These are phyloP conservation scores for Pseudochirops corinnae DNA, from an alignment of 2,797 vertebrate genomes.

Conservation along the genomic window DNA sequence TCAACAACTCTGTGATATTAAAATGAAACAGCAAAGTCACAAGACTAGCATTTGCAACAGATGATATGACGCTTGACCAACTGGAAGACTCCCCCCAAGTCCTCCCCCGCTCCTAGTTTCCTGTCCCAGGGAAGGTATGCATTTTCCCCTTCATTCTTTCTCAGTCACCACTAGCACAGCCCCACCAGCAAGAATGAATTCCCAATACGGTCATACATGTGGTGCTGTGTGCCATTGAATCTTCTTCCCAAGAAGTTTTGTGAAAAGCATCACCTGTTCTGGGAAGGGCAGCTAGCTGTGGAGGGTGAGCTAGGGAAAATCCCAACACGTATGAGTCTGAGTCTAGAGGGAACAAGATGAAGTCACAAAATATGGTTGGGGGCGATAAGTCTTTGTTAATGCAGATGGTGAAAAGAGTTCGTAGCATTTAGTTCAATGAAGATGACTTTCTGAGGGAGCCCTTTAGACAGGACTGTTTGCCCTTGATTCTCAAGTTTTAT, in stretches of 20 bases:
- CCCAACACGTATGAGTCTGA: not conserved
- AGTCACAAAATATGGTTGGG: not conserved
- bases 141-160: not conserved
- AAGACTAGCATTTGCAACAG: conserved; percentile 16
- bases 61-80: not conserved
- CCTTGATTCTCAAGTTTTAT: conserved; percentile 45
- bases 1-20: conserved; percentile 78
- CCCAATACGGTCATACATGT: not conserved
- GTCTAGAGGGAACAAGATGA: not conserved
- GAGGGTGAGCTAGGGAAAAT: not conserved
- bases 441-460: conserved; percentile 66
- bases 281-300: not conserved
- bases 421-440: conserved; percentile 19
- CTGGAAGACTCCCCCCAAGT: not conserved
- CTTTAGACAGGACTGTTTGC: conserved; percentile 46
- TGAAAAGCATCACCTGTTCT: not conserved
- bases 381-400: conserved; percentile 30
- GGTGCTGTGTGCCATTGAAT: not conserved
- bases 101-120: not conserved
- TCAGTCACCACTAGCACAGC: not conserved
- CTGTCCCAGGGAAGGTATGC: not conserved
- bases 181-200: not conserved
- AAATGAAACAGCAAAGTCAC: conserved; percentile 69
- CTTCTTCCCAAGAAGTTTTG: not conserved
- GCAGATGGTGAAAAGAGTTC: conserved; percentile 42